phyloP scores from a whole-genome alignment of 2,888 invertebrate species.

The Lasiommata megera region DNA sequence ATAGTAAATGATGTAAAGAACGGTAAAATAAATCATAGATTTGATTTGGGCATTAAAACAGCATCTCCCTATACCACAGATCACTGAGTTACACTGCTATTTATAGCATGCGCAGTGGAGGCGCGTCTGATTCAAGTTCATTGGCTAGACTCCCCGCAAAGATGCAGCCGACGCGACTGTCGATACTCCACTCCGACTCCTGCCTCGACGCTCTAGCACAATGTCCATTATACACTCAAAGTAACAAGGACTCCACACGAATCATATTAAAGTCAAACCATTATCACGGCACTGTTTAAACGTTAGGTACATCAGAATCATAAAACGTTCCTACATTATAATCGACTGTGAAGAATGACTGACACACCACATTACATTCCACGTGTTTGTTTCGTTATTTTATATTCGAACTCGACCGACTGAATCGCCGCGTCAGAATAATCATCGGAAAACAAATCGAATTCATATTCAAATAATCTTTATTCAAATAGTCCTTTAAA shows the following conservation, averaged over 20 bases:
- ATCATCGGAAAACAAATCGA: no score
- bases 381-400: background rate
- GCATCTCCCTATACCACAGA: slow-evolving; percentile 31
- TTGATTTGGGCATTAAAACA: slow-evolving; percentile 25
- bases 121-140: slow-evolving; percentile 67
- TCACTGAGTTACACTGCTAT: slow-evolving; percentile 42
- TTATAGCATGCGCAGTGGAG: slow-evolving; percentile 63
- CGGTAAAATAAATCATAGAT: slow-evolving; percentile 21
- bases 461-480: no score
- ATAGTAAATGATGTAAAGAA: slow-evolving; percentile 13
- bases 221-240: slow-evolving; percentile 12
- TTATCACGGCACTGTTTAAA: slow-evolving; percentile 5
- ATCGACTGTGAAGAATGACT: background rate
- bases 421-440: no score
- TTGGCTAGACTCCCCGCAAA: slow-evolving; percentile 66
- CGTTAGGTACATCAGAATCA: slow-evolving; percentile 5
- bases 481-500: no score
- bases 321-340: slow-evolving; percentile 1
- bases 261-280: slow-evolving; percentile 6
- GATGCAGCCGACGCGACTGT: slow-evolving; percentile 35
- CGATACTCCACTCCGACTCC: slow-evolving; percentile 26
- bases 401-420: no score
- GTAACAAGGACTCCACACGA: slow-evolving; percentile 1
- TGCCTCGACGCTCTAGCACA: slow-evolving; percentile 6
- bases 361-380: background rate